These are phyloP conservation scores for Drosophila anomalata DNA, from an alignment of 2,888 invertebrate species.

Conservation along the genomic window DNA sequence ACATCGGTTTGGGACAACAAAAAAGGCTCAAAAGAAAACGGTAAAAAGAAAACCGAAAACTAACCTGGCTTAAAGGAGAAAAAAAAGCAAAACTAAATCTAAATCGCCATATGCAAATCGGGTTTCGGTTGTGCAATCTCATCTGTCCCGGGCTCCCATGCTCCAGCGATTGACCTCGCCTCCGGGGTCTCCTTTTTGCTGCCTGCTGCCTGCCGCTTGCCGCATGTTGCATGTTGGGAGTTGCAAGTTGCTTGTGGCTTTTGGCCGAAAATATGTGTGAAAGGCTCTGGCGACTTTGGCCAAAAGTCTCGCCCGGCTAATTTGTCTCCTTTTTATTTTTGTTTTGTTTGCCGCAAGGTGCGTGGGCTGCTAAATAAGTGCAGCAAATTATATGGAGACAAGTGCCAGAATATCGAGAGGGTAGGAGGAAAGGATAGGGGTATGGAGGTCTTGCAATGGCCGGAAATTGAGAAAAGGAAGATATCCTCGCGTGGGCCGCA, in stretches of 20 bases:
- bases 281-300: constrained; percentile 50
- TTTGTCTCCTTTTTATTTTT: constrained; percentile 51
- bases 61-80: constrained; percentile 4
- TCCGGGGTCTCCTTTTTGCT: constrained; percentile 30
- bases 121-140: constrained; percentile 63
- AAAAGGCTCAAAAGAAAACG: constrained; percentile 10
- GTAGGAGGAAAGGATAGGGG: constrained; percentile 32
- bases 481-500: constrained; percentile 32
- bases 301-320: constrained; percentile 50
- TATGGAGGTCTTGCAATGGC: constrained; percentile 46
- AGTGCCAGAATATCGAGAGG: constrained; percentile 45
- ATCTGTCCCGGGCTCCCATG: constrained; percentile 65
- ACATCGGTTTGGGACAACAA: constrained; percentile 17
- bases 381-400: constrained; percentile 75
- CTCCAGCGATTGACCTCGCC: constrained; percentile 66
- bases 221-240: constrained; percentile 18
- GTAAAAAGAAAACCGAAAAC: constrained; percentile 25
- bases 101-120: constrained; percentile 71
- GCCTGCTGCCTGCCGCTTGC: constrained; percentile 22
- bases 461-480: constrained; percentile 45
- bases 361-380: constrained; percentile 75
- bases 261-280: constrained; percentile 52
- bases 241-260: constrained; percentile 22
- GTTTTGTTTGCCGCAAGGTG: constrained; percentile 41
- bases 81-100: constrained; percentile 54